Base-by-base conservation (phyloP, 2,888 invertebrate species). In the Eupithecia pulchellata region DNA sequence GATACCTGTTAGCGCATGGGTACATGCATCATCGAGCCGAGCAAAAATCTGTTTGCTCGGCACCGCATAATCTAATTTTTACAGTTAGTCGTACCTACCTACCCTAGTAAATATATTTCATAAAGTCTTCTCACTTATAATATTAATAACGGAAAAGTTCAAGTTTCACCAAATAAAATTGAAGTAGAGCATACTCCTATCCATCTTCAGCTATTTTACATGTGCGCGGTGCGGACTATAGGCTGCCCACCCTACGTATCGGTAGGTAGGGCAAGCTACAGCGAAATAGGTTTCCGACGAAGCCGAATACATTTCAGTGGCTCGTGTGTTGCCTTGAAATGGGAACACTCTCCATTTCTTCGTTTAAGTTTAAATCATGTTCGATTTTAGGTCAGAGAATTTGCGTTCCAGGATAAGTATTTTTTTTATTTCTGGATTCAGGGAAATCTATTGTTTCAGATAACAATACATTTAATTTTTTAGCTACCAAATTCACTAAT, bases 241-340 rank as follows among this genome's bases (percentile, higher is more conserved):
- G 73, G 91, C 90, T 88, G 89, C 86, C 90, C 91, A 86, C 90
- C 88, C 88, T 88, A 85, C 88, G 89, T 91, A 90, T 92, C 83
- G 91, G 93, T 92, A 91, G 90, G 91, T 90, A 91, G 89, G 87
- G 88, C 87, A 87, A n/a, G 90, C 73, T 74, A 69, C 71, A 73
- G 87, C 88, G 88, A 89, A 91, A 91, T 92, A 91, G 89, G 92
- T 90, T 90, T 88, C 86, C 89, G 85, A 86, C 89, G 90, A 89
- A 90, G 90, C 86, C 85, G 89, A 90, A 91, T 91, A 92, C 89
- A 91, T 92, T 92, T 89, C 86, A 87, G 86, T 83, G 84, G 82
- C 86, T 88, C 83, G 88, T 88, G 89, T 88, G 86, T 84, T 87
- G 86, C 85, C 82, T 87, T 82, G 82, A 82, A 88, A 87, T 86